Percentiles rank a stretch among this genome's conserved stretches.
Evolutionary conservation across 2,888 invertebrate species (phyloP).

Genomic region (Fragum whitleyi): DNA sequence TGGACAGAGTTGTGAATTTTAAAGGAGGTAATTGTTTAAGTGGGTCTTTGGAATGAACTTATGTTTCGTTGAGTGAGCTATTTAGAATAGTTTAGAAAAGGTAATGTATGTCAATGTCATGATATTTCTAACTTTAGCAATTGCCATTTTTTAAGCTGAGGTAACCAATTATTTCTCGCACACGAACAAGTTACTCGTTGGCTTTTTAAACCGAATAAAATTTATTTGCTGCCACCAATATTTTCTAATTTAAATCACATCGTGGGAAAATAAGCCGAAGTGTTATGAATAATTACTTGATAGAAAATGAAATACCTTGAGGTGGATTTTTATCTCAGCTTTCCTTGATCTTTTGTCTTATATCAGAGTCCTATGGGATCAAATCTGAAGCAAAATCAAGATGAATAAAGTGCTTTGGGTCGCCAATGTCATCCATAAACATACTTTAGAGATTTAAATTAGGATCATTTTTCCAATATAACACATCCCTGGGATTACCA

Average conservation of each 20-base stretch:
- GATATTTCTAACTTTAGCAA: too few relatives aligned
- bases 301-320: slow-evolving; percentile 13
- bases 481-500: slow-evolving; percentile 18
- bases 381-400: slow-evolving; percentile 14
- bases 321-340: slow-evolving; percentile 8
- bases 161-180: too few relatives aligned
- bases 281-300: slow-evolving; percentile 17
- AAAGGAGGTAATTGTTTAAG: too few relatives aligned
- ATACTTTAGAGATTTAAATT: slow-evolving; percentile 21
- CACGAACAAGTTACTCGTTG: too few relatives aligned
- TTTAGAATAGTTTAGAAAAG: too few relatives aligned
- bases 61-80: too few relatives aligned
- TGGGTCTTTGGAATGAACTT: too few relatives aligned
- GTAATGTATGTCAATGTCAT: too few relatives aligned
- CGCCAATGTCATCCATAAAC: slow-evolving; percentile 11
- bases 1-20: too few relatives aligned
- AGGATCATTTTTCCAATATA: slow-evolving; percentile 11
- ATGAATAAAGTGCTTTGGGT: slow-evolving; percentile 14
- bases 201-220: too few relatives aligned
- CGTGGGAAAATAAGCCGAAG: slow-evolving; percentile 1
- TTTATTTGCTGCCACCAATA: too few relatives aligned
- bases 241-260: neutral
- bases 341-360: slow-evolving; percentile 26
- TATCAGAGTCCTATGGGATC: neutral
- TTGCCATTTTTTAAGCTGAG: too few relatives aligned